Evolutionary conservation across 2,797 vertebrate genomes (phyloP).

Genomic region (Peromyscus aztecus): DNA sequence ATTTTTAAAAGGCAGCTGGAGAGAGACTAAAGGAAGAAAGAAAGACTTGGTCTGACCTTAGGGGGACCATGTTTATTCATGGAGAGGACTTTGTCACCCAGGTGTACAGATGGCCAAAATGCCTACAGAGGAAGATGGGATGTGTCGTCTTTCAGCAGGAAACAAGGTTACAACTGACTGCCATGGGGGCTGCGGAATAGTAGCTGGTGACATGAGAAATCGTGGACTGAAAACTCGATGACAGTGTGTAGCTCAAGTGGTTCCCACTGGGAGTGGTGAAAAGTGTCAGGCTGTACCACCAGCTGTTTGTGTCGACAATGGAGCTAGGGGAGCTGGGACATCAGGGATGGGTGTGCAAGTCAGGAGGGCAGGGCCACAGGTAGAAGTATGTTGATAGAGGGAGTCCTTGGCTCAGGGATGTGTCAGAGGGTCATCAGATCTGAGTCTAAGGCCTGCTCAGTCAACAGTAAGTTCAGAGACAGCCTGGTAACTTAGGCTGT

Average conservation of each 20-base stretch:
- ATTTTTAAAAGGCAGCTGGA: neutral
- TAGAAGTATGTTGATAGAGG: rapidly evolving
- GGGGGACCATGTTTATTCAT: neutral
- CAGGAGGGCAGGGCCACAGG: neutral
- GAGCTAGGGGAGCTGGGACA: neutral
- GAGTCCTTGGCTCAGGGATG: neutral
- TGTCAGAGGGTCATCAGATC: neutral
- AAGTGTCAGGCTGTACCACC: neutral
- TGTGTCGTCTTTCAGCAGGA: neutral
- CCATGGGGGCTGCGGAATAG: neutral
- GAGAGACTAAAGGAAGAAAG: neutral
- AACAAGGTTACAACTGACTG: neutral
- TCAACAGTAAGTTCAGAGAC: neutral
- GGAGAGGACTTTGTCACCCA: neutral
- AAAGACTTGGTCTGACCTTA: neutral
- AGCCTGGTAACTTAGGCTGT: neutral
- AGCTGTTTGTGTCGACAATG: rapidly evolving
- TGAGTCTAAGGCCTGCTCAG: neutral
- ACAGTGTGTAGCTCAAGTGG: neutral
- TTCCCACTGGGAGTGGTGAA: neutral
- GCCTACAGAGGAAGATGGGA: neutral
- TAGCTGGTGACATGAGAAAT: neutral
- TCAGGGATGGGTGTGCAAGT: neutral
- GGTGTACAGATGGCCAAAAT: neutral
- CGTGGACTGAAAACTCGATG: neutral